Evolutionary conservation across 2,888 invertebrate genomes (phyloP), one percentile per base, ranked within the genome.

Genomic region (Electrophaes corylata): DNA sequence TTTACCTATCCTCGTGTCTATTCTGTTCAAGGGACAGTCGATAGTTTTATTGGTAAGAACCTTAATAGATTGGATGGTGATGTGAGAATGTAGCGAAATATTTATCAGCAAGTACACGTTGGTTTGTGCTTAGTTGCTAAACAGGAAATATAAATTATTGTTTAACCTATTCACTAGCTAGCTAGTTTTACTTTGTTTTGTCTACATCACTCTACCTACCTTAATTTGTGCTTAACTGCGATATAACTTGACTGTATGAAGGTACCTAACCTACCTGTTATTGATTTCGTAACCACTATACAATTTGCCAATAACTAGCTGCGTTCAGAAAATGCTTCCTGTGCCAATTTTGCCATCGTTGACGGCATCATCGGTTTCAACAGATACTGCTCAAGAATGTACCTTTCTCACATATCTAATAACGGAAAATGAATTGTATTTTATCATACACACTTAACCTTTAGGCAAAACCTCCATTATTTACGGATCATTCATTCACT

Each of bases 1-100:
- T 50, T 46, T 62, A 51, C 48, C 67, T 70, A 75, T 76, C 70
- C 73, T 74, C 72, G 67, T 76, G 48, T 20, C 43, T 39, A 53
- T 55, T 57, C 55, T 72, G 74, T 74, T 67, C 64, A 66, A 69
- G 69, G 69, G 39, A 49, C 14, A 16, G 26, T 49, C 26, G n/a
- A 40, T 49, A 10, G 48, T 11, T 29, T 29, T 49, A 40, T 26
- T 40, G 14, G 48, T 23, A 46, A 39, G 29, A 8, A 40, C 45
- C 3, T 45, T 51, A 37, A 19, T n/a, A n/a, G n/a, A n/a, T 11
- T 45, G 46, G 45, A 40, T 46, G 46, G 26, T 45, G 45, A 56
- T 56, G 45, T 57, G 46, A 50, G 57, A 45, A 40, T 14, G 23
- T 46, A 41, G 18, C 23, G 20, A 41, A 39, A 46, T 47, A 40